A percentile compares a stretch with the other conserved stretches of the same genome.
These are phyloP conservation scores for Toxotes chatareus DNA, from an alignment of 2,113 vertebrate species.

Conservation along the genomic window DNA sequence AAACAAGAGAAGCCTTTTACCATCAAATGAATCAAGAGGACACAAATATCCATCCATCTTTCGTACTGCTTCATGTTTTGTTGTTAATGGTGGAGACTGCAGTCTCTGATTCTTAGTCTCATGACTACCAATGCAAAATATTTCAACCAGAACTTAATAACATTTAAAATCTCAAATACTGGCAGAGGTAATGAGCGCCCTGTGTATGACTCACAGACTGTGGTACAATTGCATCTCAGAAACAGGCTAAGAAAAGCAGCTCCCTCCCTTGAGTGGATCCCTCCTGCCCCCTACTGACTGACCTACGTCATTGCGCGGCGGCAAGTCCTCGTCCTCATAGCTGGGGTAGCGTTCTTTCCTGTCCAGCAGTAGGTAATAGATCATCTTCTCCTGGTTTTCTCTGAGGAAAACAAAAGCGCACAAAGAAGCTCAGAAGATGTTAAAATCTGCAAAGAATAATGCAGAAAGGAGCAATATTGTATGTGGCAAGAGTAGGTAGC, in stretches of 20 bases:
- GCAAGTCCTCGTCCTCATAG: slow-evolving; percentile 94
- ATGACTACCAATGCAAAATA: neutral
- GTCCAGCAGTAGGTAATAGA: slow-evolving; percentile 93
- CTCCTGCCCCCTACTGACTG: slow-evolving; percentile 73
- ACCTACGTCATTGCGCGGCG: slow-evolving; percentile 92
- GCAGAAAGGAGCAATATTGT: neutral
- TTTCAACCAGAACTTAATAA: too few relatives aligned
- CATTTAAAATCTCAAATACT: neutral
- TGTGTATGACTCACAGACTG: slow-evolving; percentile 5
- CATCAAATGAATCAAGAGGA: neutral
- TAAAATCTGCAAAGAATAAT: neutral
- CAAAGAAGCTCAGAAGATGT: neutral
- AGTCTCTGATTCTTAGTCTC: neutral
- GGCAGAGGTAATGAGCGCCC: neutral
- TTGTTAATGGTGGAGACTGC: neutral
- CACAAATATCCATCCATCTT: neutral
- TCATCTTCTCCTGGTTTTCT: slow-evolving; percentile 97
- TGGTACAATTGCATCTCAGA: neutral
- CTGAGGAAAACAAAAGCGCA: slow-evolving; percentile 68
- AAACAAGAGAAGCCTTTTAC: neutral
- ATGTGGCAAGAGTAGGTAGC: too few relatives aligned
- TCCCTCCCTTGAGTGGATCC: slow-evolving; percentile 30
- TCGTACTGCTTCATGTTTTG: neutral
- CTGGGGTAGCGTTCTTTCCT: slow-evolving; percentile 94
- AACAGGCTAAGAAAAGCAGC: slow-evolving; percentile 7